Base-by-base conservation (phyloP, 2,888 invertebrate species). In the Allophyes oxyacanthae region DNA sequence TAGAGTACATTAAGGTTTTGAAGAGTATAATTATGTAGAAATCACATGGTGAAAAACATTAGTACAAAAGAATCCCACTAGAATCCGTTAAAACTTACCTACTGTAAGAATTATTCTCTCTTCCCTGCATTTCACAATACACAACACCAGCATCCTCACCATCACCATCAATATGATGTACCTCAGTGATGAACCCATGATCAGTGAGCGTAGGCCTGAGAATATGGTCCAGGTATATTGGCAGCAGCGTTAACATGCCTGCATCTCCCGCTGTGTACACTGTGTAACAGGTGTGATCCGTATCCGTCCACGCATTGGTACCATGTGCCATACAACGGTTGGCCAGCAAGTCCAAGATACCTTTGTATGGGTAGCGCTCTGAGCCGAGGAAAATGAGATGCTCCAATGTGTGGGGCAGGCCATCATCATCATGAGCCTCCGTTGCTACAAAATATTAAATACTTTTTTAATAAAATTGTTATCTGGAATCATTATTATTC, bases 81-180 rank as follows among this genome's bases (percentile, higher is more conserved):
- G 8, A 28, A 28, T 8, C 1, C 8, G 2, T 4, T 6, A 8
- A 28, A 8, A 6, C 37, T 53, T 50, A 94, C 94, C 92, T 92
- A 56, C 96, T 95, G 81, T 97, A 97, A 4, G 97, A 97, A n/a
- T 95, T 95, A 86, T 97, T 98, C 86, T 98, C 98, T 28, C 95
- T 86, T 0, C 97, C 97, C 88, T 98, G 98, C 97, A 98, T 98
- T 93, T 99, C 99, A 87, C 98, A 98, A 86, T 99, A 99, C n/a
- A 99, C 98, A 10, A 99, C 98, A 13, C 99, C 99, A 9, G 97
- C 98, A 94, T 99, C 97, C 69, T 97, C 96, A 0, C 98, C 99
- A 59, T 97, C 96, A 0, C 96, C 97, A 77, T 97, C 98, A 63
- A 99, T 95, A 85, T 99, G 98, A 87, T 99, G 98, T 0, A 99